Evolutionary conservation across 2,797 vertebrate species (phyloP).

Genomic region (Melanotaenia maccullochi): DNA sequence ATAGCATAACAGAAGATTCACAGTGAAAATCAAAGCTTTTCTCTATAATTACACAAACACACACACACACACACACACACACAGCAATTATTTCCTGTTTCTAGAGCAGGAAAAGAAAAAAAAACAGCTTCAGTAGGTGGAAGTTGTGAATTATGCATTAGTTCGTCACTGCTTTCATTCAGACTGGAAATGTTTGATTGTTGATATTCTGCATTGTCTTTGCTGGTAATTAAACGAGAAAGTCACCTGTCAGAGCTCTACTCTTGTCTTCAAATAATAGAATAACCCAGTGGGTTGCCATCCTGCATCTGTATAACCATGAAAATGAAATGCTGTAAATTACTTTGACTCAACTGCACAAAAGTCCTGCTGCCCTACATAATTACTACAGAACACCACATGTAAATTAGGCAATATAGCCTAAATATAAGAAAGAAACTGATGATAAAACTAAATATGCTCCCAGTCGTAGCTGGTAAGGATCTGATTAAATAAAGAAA

Average conservation of each 20-base stretch:
- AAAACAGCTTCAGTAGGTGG: neutral
- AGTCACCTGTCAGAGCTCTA: neutral
- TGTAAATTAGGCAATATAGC: neutral
- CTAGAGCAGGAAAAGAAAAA: slow-evolving; percentile 10
- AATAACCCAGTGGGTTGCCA: neutral
- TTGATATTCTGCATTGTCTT: too few species aligned
- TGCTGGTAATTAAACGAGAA: neutral
- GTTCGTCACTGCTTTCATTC: neutral
- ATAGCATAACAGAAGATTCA: slow-evolving; percentile 1
- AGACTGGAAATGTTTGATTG: neutral
- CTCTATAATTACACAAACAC: neutral
- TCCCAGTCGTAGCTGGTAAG: neutral
- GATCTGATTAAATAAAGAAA: neutral
- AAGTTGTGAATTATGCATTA: slow-evolving; percentile 35
- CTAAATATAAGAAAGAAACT: neutral
- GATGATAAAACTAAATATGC: neutral
- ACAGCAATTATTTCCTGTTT: slow-evolving; percentile 21
- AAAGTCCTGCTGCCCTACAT: neutral
- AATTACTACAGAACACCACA: neutral
- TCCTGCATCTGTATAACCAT: neutral
- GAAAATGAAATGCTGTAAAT: neutral
- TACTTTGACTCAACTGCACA: neutral
- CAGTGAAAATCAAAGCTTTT: slow-evolving; percentile 35
- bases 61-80: slow-evolving; percentile 32
- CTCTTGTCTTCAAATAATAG: neutral